Conservation (phyloP, 2,797 vertebrate genomes). For the Acanthurus leucopareius region DNA sequence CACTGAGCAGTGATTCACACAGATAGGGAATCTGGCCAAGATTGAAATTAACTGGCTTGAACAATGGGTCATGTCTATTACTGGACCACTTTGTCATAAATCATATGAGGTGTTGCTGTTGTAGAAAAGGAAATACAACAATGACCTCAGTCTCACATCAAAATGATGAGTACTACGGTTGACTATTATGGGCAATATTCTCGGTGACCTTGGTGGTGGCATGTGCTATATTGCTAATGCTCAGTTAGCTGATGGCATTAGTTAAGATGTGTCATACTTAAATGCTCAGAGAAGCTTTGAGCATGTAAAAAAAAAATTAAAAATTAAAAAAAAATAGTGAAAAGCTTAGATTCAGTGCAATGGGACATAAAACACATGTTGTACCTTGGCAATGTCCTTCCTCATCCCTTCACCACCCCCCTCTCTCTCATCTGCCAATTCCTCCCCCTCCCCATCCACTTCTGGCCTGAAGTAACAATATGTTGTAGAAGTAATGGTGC, state of each 20-base stretch:
- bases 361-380: conserved; percentile 65
- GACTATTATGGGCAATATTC: conserved; percentile 55
- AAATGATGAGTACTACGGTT: conserved; percentile 53
- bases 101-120: conserved; percentile 55
- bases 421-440: conserved; percentile 10
- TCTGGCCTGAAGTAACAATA: conserved; percentile 77
- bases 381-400: conserved; percentile 72
- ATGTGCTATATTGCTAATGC: conserved; percentile 47
- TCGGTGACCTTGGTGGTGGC: conserved; percentile 73
- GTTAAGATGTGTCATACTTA: conserved; percentile 41
- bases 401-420: conserved; percentile 44
- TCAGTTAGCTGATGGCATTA: conserved; percentile 47
- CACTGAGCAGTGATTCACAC: conserved; percentile 65
- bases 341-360: conserved; percentile 42
- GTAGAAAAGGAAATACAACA: conserved; percentile 50
- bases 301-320: conserved; percentile 31
- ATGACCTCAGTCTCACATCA: conserved; percentile 68
- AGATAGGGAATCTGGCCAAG: conserved; percentile 64
- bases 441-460: conserved; percentile 24
- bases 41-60: conserved; percentile 72
- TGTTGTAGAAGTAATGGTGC: conserved; percentile 81
- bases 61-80: conserved; percentile 73
- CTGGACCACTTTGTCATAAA: conserved; percentile 55
- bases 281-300: conserved; percentile 35
- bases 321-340: conserved; percentile 2